Evolutionary conservation across 2,797 vertebrate species (phyloP).

Genomic region (Brachyrhaphis roseni): DNA sequence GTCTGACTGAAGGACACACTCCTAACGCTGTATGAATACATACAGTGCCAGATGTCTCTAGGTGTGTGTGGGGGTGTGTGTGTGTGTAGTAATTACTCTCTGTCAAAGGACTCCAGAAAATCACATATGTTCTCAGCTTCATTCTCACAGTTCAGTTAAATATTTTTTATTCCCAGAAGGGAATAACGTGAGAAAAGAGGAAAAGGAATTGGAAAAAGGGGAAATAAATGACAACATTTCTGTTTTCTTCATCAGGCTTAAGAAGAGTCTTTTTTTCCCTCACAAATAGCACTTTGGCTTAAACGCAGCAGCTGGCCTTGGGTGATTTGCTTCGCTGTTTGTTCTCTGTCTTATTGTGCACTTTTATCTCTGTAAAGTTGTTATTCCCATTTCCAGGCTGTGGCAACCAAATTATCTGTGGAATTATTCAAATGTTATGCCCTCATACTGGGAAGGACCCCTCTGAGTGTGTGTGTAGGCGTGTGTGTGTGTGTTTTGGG

Average conservation of each 20-base stretch:
- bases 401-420: conserved; percentile 64
- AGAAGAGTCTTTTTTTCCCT: conserved; percentile 13
- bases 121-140: conserved; percentile 9
- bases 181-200: conserved; percentile 5
- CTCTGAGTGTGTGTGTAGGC: not conserved
- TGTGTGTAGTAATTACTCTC: conserved; percentile 41
- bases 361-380: conserved; percentile 53
- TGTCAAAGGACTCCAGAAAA: conserved; percentile 46
- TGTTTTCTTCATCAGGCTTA: conserved; percentile 29
- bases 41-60: conserved; percentile 27
- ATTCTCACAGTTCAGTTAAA: conserved; percentile 13
- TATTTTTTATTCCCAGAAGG: conserved; percentile 24
- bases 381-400: conserved; percentile 50
- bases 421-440: conserved; percentile 61
- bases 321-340: conserved; percentile 42
- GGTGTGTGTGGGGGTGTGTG: conserved; percentile 6
- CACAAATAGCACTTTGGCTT: conserved; percentile 52
- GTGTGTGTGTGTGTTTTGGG: not conserved
- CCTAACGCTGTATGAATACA: conserved; percentile 31
- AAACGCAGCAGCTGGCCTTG: conserved; percentile 49
- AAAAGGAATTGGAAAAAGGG: conserved; percentile 10
- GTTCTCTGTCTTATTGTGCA: conserved; percentile 42
- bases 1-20: conserved; percentile 29
- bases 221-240: conserved; percentile 35
- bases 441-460: conserved; percentile 38